Evolutionary conservation across 2,888 invertebrate genomes (phyloP).

Genomic region (Rhamphomyia laevipes): DNA sequence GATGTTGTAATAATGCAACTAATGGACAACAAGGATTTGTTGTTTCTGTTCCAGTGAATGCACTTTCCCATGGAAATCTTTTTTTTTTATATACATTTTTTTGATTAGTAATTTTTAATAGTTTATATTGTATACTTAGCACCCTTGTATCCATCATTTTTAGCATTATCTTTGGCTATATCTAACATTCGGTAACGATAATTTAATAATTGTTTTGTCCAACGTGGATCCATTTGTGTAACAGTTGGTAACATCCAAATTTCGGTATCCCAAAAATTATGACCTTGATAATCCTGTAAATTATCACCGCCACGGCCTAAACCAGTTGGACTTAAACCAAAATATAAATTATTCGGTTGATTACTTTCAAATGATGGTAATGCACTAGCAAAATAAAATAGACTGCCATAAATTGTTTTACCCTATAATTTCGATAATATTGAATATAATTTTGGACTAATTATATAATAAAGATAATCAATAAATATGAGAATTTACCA

Average conservation of each 20-base stretch:
- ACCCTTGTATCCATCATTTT: slow-evolving; percentile 41
- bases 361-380: slow-evolving; percentile 41
- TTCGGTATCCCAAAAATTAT: slow-evolving; percentile 53
- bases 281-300: slow-evolving; percentile 40
- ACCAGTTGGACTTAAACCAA: slow-evolving; percentile 47
- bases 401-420: slow-evolving; percentile 41
- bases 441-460: slow-evolving; percentile 11
- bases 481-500: slow-evolving; percentile 28
- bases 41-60: slow-evolving; percentile 47
- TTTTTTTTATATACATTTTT: background rate
- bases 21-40: slow-evolving; percentile 49
- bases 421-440: background rate
- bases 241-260: slow-evolving; percentile 50
- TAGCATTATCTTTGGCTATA: slow-evolving; percentile 43
- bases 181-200: slow-evolving; percentile 42
- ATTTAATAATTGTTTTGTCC: slow-evolving; percentile 40
- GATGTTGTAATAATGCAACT: slow-evolving; percentile 45
- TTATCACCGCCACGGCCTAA: slow-evolving; percentile 40
- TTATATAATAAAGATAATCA: slow-evolving; percentile 6
- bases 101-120: no score
- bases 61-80: slow-evolving; percentile 52
- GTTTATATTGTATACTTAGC: slow-evolving; percentile 36
- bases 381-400: slow-evolving; percentile 47
- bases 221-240: slow-evolving; percentile 40
- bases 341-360: slow-evolving; percentile 39